Evolutionary conservation across 1,140 invertebrate genomes (phyloP), one percentile per base, ranked within the genome.

Genomic region (Bombus polaris): DNA sequence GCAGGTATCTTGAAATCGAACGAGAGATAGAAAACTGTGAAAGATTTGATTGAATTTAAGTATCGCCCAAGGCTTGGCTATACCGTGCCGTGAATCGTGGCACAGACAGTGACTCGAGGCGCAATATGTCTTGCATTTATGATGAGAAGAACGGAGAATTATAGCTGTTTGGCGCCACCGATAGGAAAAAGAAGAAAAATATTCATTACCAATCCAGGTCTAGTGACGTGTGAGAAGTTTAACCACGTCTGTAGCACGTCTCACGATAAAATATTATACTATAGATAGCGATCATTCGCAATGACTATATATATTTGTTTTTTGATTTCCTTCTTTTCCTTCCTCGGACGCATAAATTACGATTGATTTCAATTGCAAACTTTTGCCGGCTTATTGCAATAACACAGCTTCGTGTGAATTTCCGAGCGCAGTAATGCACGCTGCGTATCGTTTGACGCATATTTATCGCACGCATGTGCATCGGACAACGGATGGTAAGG

Each of bases 81-180:
- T 53, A 53, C 47, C 73, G 44, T 35, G 66, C 18, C 3, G 62
- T 35, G 35, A 35, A 68, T 68, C 66, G 66, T 15, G 35, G 15
- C 9, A 15, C 2, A 68, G 13, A 37, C 66, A 37, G 39, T 13
- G 82, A 42, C 66, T 81, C 62, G 71, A 66, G 25, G 47, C 57
- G 70, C 78, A 70, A 37, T 85, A 73, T 39, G 79, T 73, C 44
- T 85, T 85, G 84, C 84, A 85, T 85, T 81, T 85, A 74, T 85
- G 71, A 85, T 74, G 59, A 75, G 78, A 42, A 68, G 25, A 79
- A 62, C 57, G 39, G 32, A 39, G 32, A 81, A 81, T 85, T 75
- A 81, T 74, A 59, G 53, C 39, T 42, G 76, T 85, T 80, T 85
- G 84, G 84, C 84, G 84, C 84, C 84, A 75, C n/a, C 47, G 75